Percentiles rank a stretch among this genome's conserved stretches.
phyloP scores from a whole-genome alignment of 2,888 invertebrate species.

The Diplazon laetatorius region DNA sequence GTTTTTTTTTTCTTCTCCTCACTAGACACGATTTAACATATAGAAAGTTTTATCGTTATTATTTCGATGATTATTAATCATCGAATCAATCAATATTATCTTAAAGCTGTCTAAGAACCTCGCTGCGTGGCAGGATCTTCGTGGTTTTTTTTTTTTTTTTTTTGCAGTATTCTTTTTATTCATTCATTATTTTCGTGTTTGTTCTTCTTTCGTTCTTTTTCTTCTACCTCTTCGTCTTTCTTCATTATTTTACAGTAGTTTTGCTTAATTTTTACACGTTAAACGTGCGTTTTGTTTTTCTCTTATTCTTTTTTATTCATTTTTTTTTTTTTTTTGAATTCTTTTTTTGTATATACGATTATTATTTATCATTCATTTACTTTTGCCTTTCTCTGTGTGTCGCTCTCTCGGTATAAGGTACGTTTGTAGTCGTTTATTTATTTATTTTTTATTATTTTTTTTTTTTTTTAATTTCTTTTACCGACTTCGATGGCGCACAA shows the following conservation, averaged over 20 bases:
- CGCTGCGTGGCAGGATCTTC: constrained; percentile 80
- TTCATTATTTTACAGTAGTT: constrained; percentile 58
- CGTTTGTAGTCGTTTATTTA: constrained; percentile 76
- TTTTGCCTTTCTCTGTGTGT: constrained; percentile 62
- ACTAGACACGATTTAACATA: constrained; percentile 82
- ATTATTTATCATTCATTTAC: constrained; percentile 59
- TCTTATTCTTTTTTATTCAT: constrained; percentile 36
- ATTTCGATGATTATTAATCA: constrained; percentile 81
- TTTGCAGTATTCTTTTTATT: constrained; percentile 56
- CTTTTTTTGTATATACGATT: constrained; percentile 66
- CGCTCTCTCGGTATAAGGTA: constrained; percentile 69
- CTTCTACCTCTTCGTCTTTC: constrained; percentile 51
- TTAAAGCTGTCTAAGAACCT: constrained; percentile 82
- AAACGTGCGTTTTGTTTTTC: constrained; percentile 46
- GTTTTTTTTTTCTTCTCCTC: constrained; percentile 74
- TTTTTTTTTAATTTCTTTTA: too few relatives aligned
- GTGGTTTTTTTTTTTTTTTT: constrained; percentile 70
- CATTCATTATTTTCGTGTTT: constrained; percentile 76
- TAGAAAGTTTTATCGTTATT: constrained; percentile 81
- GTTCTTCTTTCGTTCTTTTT: constrained; percentile 66
- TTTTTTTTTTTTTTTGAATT: constrained; percentile 49
- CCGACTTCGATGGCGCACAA: constrained; percentile 66
- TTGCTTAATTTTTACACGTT: constrained; percentile 54
- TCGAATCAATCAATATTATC: constrained; percentile 80
- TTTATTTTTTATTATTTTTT: too few relatives aligned